Evolutionary conservation across 2,797 vertebrate genomes (phyloP).

Genomic region (Bradypodion ventrale): DNA sequence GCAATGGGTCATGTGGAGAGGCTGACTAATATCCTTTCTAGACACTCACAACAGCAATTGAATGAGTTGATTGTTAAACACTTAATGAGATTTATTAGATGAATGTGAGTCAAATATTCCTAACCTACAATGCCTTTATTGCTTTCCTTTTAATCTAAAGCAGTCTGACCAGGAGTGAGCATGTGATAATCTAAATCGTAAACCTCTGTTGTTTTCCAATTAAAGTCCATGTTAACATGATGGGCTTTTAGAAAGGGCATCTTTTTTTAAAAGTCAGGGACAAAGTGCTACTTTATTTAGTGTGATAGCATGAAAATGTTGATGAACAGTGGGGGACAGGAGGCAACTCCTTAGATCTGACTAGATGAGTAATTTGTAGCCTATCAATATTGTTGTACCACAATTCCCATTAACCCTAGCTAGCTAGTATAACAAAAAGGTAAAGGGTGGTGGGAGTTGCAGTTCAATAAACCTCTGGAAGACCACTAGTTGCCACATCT

Average conservation of each 20-base stretch:
- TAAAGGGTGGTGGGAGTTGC: not conserved
- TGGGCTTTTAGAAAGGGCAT: constrained; percentile 28
- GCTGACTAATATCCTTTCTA: constrained; percentile 50
- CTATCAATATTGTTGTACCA: not conserved
- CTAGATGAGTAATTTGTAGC: not conserved
- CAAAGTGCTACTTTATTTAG: constrained; percentile 19
- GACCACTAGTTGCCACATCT: not conserved
- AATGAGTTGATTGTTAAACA: constrained; percentile 69
- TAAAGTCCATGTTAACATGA: constrained; percentile 34
- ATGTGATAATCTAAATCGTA: constrained; percentile 54
- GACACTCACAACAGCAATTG: constrained; percentile 53
- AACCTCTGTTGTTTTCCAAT: constrained; percentile 29
- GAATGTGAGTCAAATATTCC: constrained; percentile 53
- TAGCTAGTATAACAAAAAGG: not conserved
- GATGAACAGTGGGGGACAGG: not conserved
- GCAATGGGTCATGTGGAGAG: constrained; percentile 38
- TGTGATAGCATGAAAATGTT: constrained; percentile 34
- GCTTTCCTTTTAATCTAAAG: constrained; percentile 47
- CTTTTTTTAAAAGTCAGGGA: constrained; percentile 21
- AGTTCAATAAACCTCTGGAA: not conserved
- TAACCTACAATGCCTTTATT: constrained; percentile 56
- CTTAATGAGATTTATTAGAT: constrained; percentile 70
- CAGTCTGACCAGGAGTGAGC: constrained; percentile 42
- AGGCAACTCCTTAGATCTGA: not conserved
- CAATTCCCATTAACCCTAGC: not conserved